Base-by-base conservation (phyloP, 2,888 invertebrate species). In the Cremastinae sp. region DNA sequence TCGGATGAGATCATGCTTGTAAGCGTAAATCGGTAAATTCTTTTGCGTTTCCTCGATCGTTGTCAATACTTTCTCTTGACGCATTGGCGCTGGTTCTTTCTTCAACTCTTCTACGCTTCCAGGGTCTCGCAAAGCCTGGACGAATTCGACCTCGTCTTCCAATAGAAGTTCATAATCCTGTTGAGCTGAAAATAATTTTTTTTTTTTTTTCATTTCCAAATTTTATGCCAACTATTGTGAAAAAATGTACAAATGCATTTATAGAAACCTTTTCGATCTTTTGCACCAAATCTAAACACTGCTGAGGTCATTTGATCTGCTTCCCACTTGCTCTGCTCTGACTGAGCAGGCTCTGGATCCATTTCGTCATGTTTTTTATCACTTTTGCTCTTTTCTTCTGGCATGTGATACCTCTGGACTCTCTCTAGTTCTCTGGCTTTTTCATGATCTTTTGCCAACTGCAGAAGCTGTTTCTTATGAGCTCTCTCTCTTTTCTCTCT, bases 111-210 rank as follows among this genome's bases (percentile, higher is more conserved):
- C 73, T 18, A 80, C 79, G 2, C 47, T 65, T 1, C 96, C 97
- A 78, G 96, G 95, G 88, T 96, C 91, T 82, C 94, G 94, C 0
- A 96, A 89, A 0, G 96, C 95, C 90, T 99, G 97, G 78, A 99
- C 96, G 89, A 99, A 99, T 87, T 99, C 98, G 84, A 99, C 98
- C 90, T 98, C 97, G 90, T 99, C 98, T 88, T 98, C 98, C 80
- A 99, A 90, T 37, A 99, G 90, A 35, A 98, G 91, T 78, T 99
- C 98, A 91, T 99, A 99, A 81, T 98, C 96, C 85, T 95, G 93
- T 86, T 94, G 90, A 84, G 90, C 89, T 87, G 90, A 90, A 16
- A 14, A 43, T 47, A 37, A 74, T 78, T n/a, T n/a, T n/a, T n/a
- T n/a, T n/a, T n/a, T n/a, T n/a, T n/a, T n/a, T n/a, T n/a, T n/a